Conservation (phyloP, 2,888 invertebrate genomes). For the Bugula neritina region DNA sequence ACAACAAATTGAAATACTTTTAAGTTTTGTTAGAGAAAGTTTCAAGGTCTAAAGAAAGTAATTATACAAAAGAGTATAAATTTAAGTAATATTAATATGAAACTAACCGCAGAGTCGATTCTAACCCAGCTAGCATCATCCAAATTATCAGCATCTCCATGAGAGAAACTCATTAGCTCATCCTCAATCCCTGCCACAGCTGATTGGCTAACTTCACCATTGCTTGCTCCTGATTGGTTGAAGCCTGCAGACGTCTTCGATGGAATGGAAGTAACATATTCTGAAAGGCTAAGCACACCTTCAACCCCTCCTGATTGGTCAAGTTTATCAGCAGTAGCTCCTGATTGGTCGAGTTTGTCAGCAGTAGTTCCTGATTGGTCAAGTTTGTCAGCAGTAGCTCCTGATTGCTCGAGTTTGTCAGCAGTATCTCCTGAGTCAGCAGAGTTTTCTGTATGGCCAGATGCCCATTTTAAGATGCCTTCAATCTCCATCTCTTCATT, state of each 20-base stretch:
- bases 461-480: no score
- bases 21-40: no score
- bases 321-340: neutral
- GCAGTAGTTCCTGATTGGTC: neutral
- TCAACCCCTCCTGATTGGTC: neutral
- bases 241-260: neutral
- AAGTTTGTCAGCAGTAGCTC: neutral
- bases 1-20: no score
- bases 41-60: no score
- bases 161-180: neutral
- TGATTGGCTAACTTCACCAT: neutral
- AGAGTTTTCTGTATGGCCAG: no score
- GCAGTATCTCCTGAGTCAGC: no score
- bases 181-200: neutral
- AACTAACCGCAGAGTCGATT: neutral
- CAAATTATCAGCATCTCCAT: neutral
- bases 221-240: neutral
- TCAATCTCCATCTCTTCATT: no score
- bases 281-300: no score
- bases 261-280: neutral
- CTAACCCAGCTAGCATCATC: constrained; percentile 16
- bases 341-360: neutral
- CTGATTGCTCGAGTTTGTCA: neutral
- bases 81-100: no score
- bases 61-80: no score